Percentiles rank a stretch among this genome's conserved stretches.
Evolutionary conservation across 2,113 vertebrate species (phyloP).

Genomic region (Arothron firmamentum): DNA sequence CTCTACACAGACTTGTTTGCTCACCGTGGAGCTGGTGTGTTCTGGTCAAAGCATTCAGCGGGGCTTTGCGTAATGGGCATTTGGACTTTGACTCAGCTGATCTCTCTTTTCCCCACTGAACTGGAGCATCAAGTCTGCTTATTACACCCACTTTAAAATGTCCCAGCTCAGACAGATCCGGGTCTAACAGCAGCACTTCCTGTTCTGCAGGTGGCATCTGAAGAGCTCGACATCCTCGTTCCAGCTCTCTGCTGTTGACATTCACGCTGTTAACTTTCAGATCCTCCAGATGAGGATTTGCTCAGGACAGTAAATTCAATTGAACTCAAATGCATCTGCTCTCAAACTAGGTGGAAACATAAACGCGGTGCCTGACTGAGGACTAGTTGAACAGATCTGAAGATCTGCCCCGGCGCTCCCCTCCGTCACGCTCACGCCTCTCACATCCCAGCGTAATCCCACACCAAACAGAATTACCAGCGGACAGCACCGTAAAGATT

Average conservation of each 20-base stretch:
- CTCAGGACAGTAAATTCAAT: not conserved
- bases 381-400: constrained; percentile 32
- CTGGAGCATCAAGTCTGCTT: too few species aligned
- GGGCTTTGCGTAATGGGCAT: constrained; percentile 1
- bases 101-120: too few species aligned
- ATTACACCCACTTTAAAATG: not conserved
- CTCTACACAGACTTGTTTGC: too few species aligned
- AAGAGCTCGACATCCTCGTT: not conserved
- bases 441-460: constrained; percentile 52
- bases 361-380: constrained; percentile 6
- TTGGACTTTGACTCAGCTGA: constrained; percentile 28
- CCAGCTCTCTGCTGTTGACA: not conserved
- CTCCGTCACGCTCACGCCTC: constrained; percentile 2
- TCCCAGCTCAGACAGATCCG: constrained; percentile 13
- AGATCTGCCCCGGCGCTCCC: constrained; percentile 27
- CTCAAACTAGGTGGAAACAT: constrained; percentile 13
- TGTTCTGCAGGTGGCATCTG: too few species aligned
- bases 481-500: constrained; percentile 55
- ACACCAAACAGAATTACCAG: constrained; percentile 58
- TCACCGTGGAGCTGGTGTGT: too few species aligned
- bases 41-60: too few species aligned
- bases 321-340: constrained; percentile 2
- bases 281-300: not conserved
- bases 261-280: too few species aligned
- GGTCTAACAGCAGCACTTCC: not conserved